phyloP scores from a whole-genome alignment of 2,797 vertebrate species.

The Pempheris klunzingeri region DNA sequence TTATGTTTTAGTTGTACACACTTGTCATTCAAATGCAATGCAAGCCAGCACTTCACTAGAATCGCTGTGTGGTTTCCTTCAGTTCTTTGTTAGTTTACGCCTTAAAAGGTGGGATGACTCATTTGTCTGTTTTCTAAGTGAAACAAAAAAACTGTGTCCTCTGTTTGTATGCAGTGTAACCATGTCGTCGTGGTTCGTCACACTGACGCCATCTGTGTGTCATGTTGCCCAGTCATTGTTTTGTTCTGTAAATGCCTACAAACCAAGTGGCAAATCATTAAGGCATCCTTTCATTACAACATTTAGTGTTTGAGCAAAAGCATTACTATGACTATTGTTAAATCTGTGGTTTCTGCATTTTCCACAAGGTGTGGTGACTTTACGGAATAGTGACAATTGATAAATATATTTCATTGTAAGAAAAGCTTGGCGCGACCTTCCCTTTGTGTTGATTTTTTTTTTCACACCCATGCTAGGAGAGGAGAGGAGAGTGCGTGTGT shows the following conservation, averaged over 20 bases:
- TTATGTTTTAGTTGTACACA: not conserved
- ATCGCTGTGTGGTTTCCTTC: not conserved
- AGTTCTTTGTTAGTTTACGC: not conserved
- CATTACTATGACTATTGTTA: not conserved
- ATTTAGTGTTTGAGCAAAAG: not conserved
- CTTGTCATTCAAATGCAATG: not conserved
- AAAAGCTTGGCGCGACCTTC: not conserved
- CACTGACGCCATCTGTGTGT: constrained; percentile 12
- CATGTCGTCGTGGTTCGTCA: not conserved
- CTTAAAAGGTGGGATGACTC: not conserved
- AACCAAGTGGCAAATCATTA: constrained; percentile 14
- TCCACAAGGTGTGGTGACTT: not conserved
- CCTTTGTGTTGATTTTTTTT: not conserved
- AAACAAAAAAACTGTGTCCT: not conserved
- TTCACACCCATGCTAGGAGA: not conserved
- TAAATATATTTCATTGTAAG: not conserved
- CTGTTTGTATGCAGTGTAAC: not conserved
- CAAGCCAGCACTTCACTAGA: too few relatives aligned
- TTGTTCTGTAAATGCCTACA: not conserved
- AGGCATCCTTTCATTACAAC: not conserved
- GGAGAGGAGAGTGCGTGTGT: not conserved
- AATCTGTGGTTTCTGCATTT: not conserved
- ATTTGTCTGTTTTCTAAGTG: not conserved
- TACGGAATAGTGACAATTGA: rapidly evolving
- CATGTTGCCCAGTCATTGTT: not conserved